Conservation (phyloP, 92 coral and sea anemone species). For the Hydrozoanthus gracilis region DNA sequence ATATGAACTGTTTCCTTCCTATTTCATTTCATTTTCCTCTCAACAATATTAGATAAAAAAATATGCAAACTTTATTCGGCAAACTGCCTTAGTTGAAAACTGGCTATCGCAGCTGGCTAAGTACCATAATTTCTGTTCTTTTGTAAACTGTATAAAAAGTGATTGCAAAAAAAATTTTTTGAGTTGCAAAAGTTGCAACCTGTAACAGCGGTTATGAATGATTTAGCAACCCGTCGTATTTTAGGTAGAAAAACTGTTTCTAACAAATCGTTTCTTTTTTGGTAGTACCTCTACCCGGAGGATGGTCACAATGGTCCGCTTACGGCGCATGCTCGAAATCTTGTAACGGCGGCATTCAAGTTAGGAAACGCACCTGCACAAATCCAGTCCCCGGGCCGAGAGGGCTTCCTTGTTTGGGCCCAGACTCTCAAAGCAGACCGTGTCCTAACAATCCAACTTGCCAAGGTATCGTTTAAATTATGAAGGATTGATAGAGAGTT, state of each 20-base stretch:
- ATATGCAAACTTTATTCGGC: too few relatives aligned
- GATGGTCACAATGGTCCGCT: background rate
- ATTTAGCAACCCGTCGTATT: background rate
- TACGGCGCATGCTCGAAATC: slow-evolving; percentile 24
- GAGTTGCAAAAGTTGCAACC: too few relatives aligned
- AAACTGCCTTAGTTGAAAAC: too few relatives aligned
- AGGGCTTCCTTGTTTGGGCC: slow-evolving; percentile 10
- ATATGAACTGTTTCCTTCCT: too few relatives aligned
- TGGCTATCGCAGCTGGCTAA: too few relatives aligned
- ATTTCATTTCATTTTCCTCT: too few relatives aligned
- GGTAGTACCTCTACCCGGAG: background rate
- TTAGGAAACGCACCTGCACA: slow-evolving; percentile 6
- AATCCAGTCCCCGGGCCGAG: background rate
- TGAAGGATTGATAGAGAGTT: too few relatives aligned
- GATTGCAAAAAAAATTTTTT: too few relatives aligned
- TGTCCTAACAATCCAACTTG: background rate
- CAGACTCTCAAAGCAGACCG: background rate
- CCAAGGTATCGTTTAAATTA: background rate
- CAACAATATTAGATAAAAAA: too few relatives aligned
- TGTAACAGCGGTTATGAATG: too few relatives aligned
- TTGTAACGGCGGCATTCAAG: background rate
- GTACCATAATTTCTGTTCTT: too few relatives aligned
- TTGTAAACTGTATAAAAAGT: too few relatives aligned
- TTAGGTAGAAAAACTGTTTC: background rate
- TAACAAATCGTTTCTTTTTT: background rate